Evolutionary conservation across 2,888 invertebrate species (phyloP), one percentile per base, ranked within the genome.

Genomic region (Lepidonotus clava): DNA sequence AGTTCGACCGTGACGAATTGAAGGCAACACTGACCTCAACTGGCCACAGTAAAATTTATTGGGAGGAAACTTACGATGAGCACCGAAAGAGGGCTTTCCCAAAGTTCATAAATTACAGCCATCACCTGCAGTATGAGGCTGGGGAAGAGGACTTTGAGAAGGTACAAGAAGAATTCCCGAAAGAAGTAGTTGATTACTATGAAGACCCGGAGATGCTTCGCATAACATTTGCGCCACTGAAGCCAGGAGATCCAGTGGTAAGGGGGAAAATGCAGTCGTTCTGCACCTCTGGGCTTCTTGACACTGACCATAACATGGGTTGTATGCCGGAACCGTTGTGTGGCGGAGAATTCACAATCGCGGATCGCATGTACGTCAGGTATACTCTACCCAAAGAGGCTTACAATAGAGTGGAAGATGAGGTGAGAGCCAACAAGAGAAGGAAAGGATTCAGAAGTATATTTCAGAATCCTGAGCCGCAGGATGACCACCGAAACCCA

Each of bases 51-150:
- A n/a, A n/a, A n/a, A n/a, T n/a, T n/a, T n/a, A n/a, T n/a, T n/a
- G n/a, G n/a, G n/a, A n/a, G n/a, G n/a, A n/a, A n/a, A n/a, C n/a
- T n/a, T n/a, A n/a, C n/a, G n/a, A n/a, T n/a, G n/a, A n/a, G n/a
- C n/a, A n/a, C n/a, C n/a, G n/a, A n/a, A n/a, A n/a, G n/a, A n/a
- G n/a, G n/a, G n/a, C n/a, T n/a, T 80, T 46, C 80, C 80, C 80
- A 21, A 80, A 80, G 80, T 80, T 80, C 28, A 80, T 46, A 41
- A 80, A 41, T 18, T 80, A 80, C 80, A 80, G 34, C 51, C 80
- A 80, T 28, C 80, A 80, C 46, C 46, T 80, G 24, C 41, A 46
- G 46, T 80, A 80, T 18, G 80, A 80, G 28, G 80, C 80, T 24
- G 24, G 14, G 4, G 46, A 41, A 41, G 51, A 24, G 1, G 80